Base-by-base conservation (phyloP, 1,140 invertebrate species). In the Popillia japonica region DNA sequence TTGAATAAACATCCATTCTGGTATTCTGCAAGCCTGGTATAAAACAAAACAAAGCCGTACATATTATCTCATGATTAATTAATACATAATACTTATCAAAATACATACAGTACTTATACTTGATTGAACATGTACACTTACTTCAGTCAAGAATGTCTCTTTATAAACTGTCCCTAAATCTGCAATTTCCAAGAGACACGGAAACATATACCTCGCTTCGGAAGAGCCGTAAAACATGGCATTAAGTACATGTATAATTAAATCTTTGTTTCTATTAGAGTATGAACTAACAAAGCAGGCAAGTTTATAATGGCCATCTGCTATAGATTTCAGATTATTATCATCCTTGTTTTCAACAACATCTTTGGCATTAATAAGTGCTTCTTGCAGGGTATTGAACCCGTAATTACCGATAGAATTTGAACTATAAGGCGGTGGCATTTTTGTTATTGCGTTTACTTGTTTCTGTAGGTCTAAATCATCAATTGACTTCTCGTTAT, bases 131-230 rank as follows among this genome's bases (percentile, higher is more conserved):
- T 4, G 27, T 44, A 44, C 20, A 77, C 79, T 79, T 82, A 87
- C 89, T 83, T 89, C 86, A 59, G 84, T 76, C 59, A 86, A 82
- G 84, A 92, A 91, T 2, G 82, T 77, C 11, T 83, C 78, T 23
- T 80, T 81, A 42, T 81, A 68, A 22, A 75, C 77, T 61, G 88
- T 83, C 75, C 87, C 83, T 0, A 89, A 79, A 80, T 90, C 89
- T 41, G 90, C 82, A 6, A 90, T 80, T 78, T 90, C 89, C 64
- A 94, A 85, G 27, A 94, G 82, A 74, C 90, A 90, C 10, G 93
- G 92, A 83, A 95, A 94, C 72, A 92, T 87, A 27, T 91, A 88
- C 59, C 87, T 86, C 0, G 92, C 93, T 81, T 93, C 91, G 8
- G 84, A 81, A 8, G 88, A 90, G 59, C 90, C 90, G 55, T 87